Conservation (phyloP, 2,113 vertebrate genomes). For the Cyprinodon tularosa region DNA sequence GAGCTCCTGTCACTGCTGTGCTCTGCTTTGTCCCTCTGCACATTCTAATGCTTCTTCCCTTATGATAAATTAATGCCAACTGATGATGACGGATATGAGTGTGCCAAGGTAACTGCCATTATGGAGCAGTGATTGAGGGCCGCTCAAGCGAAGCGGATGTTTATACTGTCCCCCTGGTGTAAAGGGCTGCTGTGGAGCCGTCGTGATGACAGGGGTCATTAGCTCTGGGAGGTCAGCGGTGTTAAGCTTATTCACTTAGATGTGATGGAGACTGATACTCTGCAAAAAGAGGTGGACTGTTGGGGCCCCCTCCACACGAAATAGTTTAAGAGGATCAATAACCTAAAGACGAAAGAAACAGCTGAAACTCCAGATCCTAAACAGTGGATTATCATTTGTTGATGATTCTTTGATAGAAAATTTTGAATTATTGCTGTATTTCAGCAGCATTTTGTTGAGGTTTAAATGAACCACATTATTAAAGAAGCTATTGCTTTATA, state of each 20-base stretch:
- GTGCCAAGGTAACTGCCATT: slow-evolving; percentile 72
- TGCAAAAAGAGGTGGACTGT: slow-evolving; percentile 22
- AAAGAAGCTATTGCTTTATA: too few relatives aligned
- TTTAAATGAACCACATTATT: neutral
- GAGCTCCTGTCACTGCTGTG: slow-evolving; percentile 52
- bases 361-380: neutral
- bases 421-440: neutral
- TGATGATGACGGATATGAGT: slow-evolving; percentile 67
- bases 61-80: slow-evolving; percentile 59
- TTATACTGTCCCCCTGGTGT: slow-evolving; percentile 66
- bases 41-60: slow-evolving; percentile 35
- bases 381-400: neutral
- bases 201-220: slow-evolving; percentile 71
- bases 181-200: slow-evolving; percentile 45
- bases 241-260: slow-evolving; percentile 57
- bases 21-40: slow-evolving; percentile 35
- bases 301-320: neutral
- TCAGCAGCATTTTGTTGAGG: neutral
- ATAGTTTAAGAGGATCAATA: slow-evolving; percentile 5
- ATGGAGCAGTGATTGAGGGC: slow-evolving; percentile 56
- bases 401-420: neutral
- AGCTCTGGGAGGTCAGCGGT: slow-evolving; percentile 68
- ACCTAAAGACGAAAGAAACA: neutral
- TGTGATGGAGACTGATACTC: slow-evolving; percentile 58
- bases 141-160: slow-evolving; percentile 55